These are phyloP conservation scores for Melanotaenia duboulayi DNA, from an alignment of 2,113 vertebrate genomes.

Conservation along the genomic window DNA sequence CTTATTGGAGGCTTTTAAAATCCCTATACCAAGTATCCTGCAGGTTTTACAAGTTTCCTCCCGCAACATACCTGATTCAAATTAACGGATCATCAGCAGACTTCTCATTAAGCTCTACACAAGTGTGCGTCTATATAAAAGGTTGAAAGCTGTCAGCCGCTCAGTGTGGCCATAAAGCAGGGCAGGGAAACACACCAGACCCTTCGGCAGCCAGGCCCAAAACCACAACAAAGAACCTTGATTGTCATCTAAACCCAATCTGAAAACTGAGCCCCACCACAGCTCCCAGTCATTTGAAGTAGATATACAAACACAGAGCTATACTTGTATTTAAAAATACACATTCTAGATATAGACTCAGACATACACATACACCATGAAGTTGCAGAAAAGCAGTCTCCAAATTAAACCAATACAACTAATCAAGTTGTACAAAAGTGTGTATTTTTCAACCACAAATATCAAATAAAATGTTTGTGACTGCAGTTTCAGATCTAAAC, in stretches of 20 bases:
- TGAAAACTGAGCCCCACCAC: conserved; percentile 57
- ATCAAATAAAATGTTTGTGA: conserved; percentile 1
- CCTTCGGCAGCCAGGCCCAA: conserved; percentile 34
- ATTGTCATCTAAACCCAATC: conserved; percentile 61
- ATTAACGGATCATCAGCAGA: no score
- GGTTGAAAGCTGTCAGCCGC: conserved; percentile 13
- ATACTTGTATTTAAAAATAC: conserved; percentile 41
- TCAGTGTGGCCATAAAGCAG: conserved; percentile 30
- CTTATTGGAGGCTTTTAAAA: neutral
- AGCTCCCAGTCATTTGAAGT: conserved; percentile 47
- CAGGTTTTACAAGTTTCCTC: no score
- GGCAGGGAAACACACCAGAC: conserved; percentile 43
- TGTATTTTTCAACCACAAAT: neutral
- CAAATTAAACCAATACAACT: conserved; percentile 20
- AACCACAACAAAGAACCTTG: conserved; percentile 73
- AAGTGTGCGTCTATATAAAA: conserved; percentile 12
- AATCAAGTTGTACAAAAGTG: conserved; percentile 25
- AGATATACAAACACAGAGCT: conserved; percentile 26
- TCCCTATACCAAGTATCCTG: neutral
- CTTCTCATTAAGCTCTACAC: no score
- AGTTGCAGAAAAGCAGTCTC: conserved; percentile 15
- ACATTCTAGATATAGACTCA: conserved; percentile 30
- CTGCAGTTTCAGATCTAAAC: neutral
- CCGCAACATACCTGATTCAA: no score
- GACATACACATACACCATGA: conserved; percentile 23